Conservation (phyloP, 2,113 vertebrate genomes). For the Syngnathus floridae region DNA sequence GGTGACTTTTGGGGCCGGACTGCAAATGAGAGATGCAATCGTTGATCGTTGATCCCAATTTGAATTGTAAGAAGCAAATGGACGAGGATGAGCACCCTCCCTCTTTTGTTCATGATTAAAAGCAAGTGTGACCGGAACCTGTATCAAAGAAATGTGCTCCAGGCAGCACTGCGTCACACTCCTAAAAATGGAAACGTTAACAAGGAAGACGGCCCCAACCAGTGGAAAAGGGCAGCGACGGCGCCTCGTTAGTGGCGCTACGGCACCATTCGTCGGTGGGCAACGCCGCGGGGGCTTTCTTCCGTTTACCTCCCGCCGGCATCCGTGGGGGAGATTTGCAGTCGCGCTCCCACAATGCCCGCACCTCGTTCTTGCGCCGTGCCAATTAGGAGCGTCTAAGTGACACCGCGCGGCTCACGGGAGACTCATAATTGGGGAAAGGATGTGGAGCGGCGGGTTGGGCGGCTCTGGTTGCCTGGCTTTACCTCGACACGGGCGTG, state of each 20-base stretch:
- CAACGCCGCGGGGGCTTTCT: slow-evolving; percentile 24
- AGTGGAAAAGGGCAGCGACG: slow-evolving; percentile 38
- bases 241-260: slow-evolving; percentile 54
- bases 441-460: slow-evolving; percentile 41
- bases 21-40: too few relatives aligned
- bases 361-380: slow-evolving; percentile 18
- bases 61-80: too few relatives aligned
- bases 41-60: too few relatives aligned
- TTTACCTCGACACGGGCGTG: background rate
- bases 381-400: slow-evolving; percentile 59
- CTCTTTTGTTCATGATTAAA: slow-evolving; percentile 39
- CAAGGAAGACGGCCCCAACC: slow-evolving; percentile 16
- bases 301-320: slow-evolving; percentile 54
- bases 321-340: slow-evolving; percentile 22
- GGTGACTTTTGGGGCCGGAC: too few relatives aligned
- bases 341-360: slow-evolving; percentile 13
- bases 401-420: slow-evolving; percentile 44
- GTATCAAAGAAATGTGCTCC: slow-evolving; percentile 8
- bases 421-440: slow-evolving; percentile 56
- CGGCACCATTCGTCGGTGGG: slow-evolving; percentile 23
- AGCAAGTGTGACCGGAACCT: slow-evolving; percentile 13
- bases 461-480: background rate
- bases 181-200: slow-evolving; percentile 38
- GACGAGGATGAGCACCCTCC: background rate
- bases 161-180: slow-evolving; percentile 7